Evolutionary conservation across 2,113 vertebrate species (phyloP).

Genomic region (Trochalopteron elliotii): DNA sequence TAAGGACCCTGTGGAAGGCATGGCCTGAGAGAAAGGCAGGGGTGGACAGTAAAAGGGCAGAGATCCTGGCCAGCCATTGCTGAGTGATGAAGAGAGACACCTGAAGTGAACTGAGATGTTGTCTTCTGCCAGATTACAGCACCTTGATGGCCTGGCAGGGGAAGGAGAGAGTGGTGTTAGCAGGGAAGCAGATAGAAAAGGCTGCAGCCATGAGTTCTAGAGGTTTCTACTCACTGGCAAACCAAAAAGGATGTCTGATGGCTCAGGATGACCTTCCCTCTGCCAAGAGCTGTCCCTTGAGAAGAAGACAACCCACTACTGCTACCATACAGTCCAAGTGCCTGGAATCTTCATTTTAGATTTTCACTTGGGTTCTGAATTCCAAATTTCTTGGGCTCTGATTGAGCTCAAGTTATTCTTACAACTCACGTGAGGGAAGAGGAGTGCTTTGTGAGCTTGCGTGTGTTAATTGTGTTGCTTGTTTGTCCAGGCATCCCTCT

Average conservation of each 20-base stretch:
- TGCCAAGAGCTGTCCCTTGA: not conserved
- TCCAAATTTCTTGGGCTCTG: not conserved
- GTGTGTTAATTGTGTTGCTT: not conserved
- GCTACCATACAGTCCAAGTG: not conserved
- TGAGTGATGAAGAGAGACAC: not conserved
- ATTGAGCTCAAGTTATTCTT: not conserved
- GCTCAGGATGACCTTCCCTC: not conserved
- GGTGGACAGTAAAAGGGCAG: not conserved
- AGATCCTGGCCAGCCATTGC: not conserved
- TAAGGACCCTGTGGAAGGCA: not conserved
- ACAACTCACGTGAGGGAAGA: not conserved
- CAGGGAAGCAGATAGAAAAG: not conserved
- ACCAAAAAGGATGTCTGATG: not conserved
- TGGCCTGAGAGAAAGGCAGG: not conserved
- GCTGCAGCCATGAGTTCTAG: not conserved
- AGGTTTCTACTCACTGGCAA: not conserved
- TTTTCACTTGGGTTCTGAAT: not conserved
- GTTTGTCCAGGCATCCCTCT: not conserved
- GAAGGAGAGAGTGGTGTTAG: not conserved
- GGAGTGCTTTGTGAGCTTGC: not conserved
- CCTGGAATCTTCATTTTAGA: not conserved
- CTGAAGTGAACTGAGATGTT: not conserved
- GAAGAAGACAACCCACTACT: not conserved
- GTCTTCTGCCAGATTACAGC: not conserved
- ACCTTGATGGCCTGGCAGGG: accelerated